phyloP scores from a whole-genome alignment of 2,888 invertebrate genomes.

The Agrotis exclamationis region DNA sequence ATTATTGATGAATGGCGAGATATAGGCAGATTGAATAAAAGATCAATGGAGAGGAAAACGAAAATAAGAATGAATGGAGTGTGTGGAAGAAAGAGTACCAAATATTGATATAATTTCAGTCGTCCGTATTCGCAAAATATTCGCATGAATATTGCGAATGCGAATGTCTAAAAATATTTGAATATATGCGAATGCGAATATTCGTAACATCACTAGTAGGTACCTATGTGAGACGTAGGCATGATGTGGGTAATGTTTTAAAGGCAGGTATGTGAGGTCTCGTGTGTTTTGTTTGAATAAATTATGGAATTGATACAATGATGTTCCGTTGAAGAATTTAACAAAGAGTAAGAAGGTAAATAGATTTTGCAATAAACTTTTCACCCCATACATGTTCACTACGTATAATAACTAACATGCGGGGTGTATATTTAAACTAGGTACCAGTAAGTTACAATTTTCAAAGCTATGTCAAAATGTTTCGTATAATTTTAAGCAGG shows the following conservation, averaged over 20 bases:
- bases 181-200: too few relatives aligned
- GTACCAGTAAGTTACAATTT: slow-evolving; percentile 59
- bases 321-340: background rate
- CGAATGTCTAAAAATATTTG: too few relatives aligned
- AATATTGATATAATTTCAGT: too few relatives aligned
- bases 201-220: background rate
- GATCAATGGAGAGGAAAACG: too few relatives aligned
- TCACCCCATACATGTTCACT: too few relatives aligned
- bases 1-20: too few relatives aligned
- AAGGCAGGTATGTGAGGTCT: background rate
- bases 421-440: slow-evolving; percentile 25
- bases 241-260: background rate
- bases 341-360: background rate
- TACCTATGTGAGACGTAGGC: background rate
- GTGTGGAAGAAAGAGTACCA: too few relatives aligned
- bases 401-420: too few relatives aligned
- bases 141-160: too few relatives aligned
- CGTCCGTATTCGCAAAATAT: too few relatives aligned
- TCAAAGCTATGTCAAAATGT: slow-evolving; percentile 60
- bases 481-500: slow-evolving; percentile 43
- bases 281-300: slow-evolving; percentile 2
- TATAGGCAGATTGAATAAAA: too few relatives aligned
- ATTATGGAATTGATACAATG: background rate
- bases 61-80: too few relatives aligned
- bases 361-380: background rate